A percentile compares a stretch with the other conserved stretches of the same genome.
phyloP scores from a whole-genome alignment of 2,797 vertebrate species.

The Harpagifer antarcticus region DNA sequence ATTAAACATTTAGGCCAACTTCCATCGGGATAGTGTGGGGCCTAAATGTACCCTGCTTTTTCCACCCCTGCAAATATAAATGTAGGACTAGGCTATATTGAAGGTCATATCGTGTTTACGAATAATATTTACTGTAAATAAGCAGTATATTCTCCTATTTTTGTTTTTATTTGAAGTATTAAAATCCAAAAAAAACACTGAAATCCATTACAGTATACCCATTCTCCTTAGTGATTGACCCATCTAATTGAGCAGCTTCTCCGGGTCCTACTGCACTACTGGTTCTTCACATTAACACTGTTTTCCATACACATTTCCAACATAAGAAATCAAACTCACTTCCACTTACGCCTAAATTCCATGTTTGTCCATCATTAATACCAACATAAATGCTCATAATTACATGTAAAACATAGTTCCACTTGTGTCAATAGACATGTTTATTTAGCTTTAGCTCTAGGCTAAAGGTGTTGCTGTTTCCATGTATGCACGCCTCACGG shows the following conservation, averaged over 20 bases:
- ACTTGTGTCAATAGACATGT: constrained; percentile 76
- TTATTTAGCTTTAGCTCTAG: constrained; percentile 68
- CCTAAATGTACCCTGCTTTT: too few species aligned
- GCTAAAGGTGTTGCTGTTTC: constrained; percentile 65
- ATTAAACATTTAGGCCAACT: too few species aligned
- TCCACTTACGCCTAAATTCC: constrained; percentile 27
- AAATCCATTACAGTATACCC: too few species aligned
- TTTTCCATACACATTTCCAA: constrained; percentile 11
- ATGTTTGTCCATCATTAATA: constrained; percentile 65
- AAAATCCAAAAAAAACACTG: too few species aligned
- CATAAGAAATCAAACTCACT: constrained; percentile 40
- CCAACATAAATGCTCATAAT: constrained; percentile 65
- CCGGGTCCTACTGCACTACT: too few species aligned
- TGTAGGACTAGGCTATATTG: background rate
- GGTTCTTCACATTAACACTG: background rate
- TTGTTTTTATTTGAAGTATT: too few species aligned
- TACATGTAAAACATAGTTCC: constrained; percentile 60
- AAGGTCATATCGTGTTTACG: background rate
- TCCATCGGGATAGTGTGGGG: too few species aligned
- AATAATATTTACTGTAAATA: too few species aligned
- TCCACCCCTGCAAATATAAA: background rate
- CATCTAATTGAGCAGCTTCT: too few species aligned
- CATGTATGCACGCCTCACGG: constrained; percentile 58
- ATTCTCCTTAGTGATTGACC: too few species aligned
- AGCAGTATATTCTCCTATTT: too few species aligned